Evolutionary conservation across 2,888 invertebrate genomes (phyloP).

Genomic region (Drosophila nr. medialis): DNA sequence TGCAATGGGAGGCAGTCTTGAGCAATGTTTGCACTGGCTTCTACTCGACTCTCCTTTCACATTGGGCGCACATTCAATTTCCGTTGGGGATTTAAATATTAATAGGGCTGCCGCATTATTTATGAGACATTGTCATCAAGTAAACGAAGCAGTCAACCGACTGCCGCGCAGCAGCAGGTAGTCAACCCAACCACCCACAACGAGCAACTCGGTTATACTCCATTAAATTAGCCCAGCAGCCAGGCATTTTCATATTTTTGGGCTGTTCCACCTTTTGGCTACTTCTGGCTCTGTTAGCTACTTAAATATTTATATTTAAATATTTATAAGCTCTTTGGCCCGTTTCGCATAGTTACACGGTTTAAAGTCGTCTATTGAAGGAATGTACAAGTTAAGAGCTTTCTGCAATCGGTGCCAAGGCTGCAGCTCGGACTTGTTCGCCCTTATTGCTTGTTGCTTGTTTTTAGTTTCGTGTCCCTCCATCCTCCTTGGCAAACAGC

Average conservation of each 20-base stretch:
- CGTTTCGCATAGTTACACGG: constrained; percentile 15
- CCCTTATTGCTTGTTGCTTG: not conserved
- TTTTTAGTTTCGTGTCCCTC: not conserved
- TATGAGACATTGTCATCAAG: constrained; percentile 75
- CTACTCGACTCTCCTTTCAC: not conserved
- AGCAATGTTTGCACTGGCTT: not conserved
- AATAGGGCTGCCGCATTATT: constrained; percentile 70
- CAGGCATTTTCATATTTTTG: constrained; percentile 13
- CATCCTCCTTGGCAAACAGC: not conserved
- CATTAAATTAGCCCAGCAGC: constrained; percentile 20
- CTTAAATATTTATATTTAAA: constrained; percentile 73
- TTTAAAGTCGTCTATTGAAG: constrained; percentile 28
- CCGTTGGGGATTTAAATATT: constrained; percentile 70
- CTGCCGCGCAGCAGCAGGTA: not conserved
- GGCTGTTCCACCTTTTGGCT: constrained; percentile 24
- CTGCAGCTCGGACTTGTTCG: not conserved
- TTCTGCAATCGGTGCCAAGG: constrained; percentile 23
- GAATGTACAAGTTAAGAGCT: constrained; percentile 16
- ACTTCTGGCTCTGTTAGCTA: constrained; percentile 37
- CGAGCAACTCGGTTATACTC: constrained; percentile 19
- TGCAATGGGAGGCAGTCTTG: not conserved
- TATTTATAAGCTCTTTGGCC: constrained; percentile 60
- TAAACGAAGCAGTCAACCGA: constrained; percentile 67
- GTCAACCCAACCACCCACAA: not conserved
- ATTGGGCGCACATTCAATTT: constrained; percentile 65